Evolutionary conservation across 2,797 vertebrate genomes (phyloP).

Genomic region (Muraenolepis orangiensis): DNA sequence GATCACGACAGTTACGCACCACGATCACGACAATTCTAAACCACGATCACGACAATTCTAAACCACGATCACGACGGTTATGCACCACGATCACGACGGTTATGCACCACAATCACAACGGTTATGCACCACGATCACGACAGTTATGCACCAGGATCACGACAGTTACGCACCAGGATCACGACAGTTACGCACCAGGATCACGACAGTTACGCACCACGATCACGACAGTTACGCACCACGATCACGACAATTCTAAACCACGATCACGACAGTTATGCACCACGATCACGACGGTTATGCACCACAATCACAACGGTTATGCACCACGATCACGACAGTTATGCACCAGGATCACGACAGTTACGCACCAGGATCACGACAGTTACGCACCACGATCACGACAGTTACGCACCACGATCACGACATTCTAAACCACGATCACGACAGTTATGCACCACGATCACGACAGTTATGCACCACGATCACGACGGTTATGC

Average conservation of each 20-base stretch:
- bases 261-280: constrained; percentile 8
- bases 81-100: constrained; percentile 13
- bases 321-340: too few species aligned
- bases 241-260: too few species aligned
- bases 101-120: too few species aligned
- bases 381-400: constrained; percentile 17
- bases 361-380: not conserved
- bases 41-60: too few species aligned
- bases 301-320: constrained; percentile 12
- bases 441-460: constrained; percentile 6
- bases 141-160: not conserved
- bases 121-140: constrained; percentile 11
- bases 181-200: not conserved
- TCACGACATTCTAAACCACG: constrained; percentile 29
- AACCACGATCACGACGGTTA: constrained; percentile 10
- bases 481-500: too few species aligned
- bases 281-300: too few species aligned
- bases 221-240: not conserved
- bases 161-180: constrained; percentile 17
- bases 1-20: too few species aligned
- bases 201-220: too few species aligned
- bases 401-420: not conserved
- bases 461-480: not conserved
- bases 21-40: too few species aligned
- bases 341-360: constrained; percentile 11